phyloP scores from a whole-genome alignment of 2,113 vertebrate species.

The Sinocyclocheilus maitianheensis region DNA sequence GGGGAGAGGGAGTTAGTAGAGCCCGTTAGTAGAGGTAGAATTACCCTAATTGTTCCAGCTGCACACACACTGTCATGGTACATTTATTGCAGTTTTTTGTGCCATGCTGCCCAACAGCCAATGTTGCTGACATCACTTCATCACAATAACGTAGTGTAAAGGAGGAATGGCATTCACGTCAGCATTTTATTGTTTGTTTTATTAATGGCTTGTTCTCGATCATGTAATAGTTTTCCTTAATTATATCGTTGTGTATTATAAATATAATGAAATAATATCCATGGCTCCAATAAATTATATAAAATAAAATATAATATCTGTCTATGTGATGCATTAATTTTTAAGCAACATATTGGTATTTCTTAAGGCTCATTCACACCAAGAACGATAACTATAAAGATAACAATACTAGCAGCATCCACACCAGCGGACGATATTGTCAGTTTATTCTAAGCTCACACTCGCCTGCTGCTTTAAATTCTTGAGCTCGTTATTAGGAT shows the following conservation, averaged over 20 bases:
- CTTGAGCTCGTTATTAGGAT: no score
- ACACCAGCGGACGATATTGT: no score
- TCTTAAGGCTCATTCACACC: no score
- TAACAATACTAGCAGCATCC: no score
- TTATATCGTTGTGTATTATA: not conserved
- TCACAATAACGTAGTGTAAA: slow-evolving; percentile 26
- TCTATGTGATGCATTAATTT: no score
- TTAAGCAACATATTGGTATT: no score
- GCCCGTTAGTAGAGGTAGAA: slow-evolving; percentile 23
- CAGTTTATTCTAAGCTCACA: no score
- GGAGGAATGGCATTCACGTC: not conserved
- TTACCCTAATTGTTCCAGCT: slow-evolving; percentile 35
- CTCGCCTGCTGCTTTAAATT: no score
- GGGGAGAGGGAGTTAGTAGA: slow-evolving; percentile 4
- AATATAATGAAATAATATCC: not conserved
- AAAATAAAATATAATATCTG: no score
- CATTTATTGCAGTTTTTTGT: slow-evolving; percentile 19
- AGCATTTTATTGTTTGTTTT: not conserved
- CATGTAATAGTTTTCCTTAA: not conserved
- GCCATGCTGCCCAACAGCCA: slow-evolving; percentile 4
- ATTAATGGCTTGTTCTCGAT: not conserved
- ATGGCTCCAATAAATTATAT: not conserved
- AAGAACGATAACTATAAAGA: no score
- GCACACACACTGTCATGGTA: not conserved
- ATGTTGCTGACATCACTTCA: slow-evolving; percentile 25